These are phyloP conservation scores for Scelioninae gen. 1 DNA, from an alignment of 2,888 invertebrate species.

Conservation along the genomic window DNA sequence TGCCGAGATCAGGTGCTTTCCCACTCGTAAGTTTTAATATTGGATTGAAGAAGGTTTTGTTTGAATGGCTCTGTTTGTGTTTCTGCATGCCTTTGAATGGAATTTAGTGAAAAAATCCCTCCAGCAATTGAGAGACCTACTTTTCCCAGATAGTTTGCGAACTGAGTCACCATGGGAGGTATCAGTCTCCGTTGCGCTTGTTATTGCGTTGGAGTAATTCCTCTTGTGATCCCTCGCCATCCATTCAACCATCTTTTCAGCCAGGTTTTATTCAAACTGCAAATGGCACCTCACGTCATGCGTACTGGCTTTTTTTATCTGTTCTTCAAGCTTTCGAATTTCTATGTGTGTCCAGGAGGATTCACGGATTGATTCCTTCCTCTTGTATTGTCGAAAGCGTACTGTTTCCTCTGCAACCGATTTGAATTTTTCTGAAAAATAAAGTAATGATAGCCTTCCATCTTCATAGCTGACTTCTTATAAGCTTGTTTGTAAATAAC, in stretches of 20 bases:
- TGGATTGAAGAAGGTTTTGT: no score
- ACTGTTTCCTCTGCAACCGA: conserved; percentile 14
- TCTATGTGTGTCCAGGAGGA: conserved; percentile 29
- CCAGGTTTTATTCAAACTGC: conserved; percentile 14
- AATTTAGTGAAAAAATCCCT: no score
- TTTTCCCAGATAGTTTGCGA: conserved; percentile 18
- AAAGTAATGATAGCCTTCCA: background rate
- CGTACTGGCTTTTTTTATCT: background rate
- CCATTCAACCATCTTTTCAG: conserved; percentile 30
- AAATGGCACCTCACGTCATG: conserved; percentile 6
- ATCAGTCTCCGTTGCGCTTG: conserved; percentile 12
- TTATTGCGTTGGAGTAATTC: background rate
- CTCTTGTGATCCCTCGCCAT: conserved; percentile 16
- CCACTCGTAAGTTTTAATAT: no score
- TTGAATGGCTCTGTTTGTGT: no score
- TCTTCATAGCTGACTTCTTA: background rate
- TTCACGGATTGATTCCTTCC: conserved; percentile 38
- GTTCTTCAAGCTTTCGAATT: conserved; percentile 12
- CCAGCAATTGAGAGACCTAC: no score
- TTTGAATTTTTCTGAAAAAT: conserved; percentile 16
- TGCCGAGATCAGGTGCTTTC: no score
- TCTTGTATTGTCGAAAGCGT: conserved; percentile 3
- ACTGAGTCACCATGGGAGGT: conserved; percentile 11
- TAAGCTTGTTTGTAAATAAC: conserved; percentile 16
- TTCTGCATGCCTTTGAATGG: no score